phyloP scores from a whole-genome alignment of 2,797 vertebrate species.

The Phylloscopus collybita region DNA sequence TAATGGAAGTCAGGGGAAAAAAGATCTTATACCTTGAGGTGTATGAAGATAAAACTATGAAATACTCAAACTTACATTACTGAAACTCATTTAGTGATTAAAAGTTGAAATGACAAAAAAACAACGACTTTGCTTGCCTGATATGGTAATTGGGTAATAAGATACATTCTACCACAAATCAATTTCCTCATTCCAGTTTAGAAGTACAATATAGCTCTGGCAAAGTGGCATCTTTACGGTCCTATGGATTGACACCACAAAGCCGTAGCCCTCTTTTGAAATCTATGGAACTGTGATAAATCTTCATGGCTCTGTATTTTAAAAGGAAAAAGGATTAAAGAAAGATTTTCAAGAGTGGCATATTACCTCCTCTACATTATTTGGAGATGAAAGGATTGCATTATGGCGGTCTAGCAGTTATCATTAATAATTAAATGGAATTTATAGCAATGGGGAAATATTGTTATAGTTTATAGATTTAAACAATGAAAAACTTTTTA shows the following conservation, averaged over 20 bases:
- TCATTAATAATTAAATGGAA: constrained; percentile 43
- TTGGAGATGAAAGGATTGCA: constrained; percentile 48
- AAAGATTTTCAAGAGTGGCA: constrained; percentile 39
- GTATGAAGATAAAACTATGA: neutral
- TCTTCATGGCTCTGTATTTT: constrained; percentile 54
- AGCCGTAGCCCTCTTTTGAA: constrained; percentile 47
- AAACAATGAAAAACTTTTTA: neutral
- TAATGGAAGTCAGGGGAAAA: neutral
- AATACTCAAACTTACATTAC: neutral
- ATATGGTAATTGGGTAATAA: constrained; percentile 37
- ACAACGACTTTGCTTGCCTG: neutral
- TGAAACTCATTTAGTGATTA: neutral
- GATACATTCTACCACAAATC: constrained; percentile 32
- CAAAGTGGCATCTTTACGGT: constrained; percentile 48
- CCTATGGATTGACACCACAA: constrained; percentile 50
- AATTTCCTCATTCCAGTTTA: constrained; percentile 32
- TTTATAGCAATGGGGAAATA: neutral
- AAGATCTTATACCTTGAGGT: neutral
- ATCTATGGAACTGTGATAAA: constrained; percentile 64
- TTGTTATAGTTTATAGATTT: neutral
- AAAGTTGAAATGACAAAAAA: neutral
- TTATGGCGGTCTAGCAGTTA: neutral
- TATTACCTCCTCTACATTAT: constrained; percentile 18
- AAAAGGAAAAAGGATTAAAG: constrained; percentile 63
- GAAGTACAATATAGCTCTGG: constrained; percentile 35